Percentiles rank a stretch among this genome's conserved stretches.
phyloP scores from a whole-genome alignment of 2,888 invertebrate species.

The Drosophila cognata region DNA sequence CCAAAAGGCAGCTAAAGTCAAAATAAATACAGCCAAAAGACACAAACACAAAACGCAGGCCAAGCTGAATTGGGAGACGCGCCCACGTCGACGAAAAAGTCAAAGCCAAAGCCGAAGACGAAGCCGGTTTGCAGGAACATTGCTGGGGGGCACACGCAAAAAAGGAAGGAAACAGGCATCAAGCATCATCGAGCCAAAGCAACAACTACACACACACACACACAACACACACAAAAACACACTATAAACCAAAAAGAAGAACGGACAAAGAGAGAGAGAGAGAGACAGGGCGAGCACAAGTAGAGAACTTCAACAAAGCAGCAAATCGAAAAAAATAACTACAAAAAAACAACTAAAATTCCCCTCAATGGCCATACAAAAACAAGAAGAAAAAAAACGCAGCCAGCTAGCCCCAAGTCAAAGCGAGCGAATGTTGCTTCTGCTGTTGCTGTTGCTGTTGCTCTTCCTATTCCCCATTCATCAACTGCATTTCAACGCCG shows the following conservation, averaged over 20 bases:
- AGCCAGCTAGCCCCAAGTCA: slow-evolving; percentile 44
- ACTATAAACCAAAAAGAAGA: slow-evolving; percentile 13
- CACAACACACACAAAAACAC: slow-evolving; percentile 3
- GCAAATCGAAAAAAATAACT: slow-evolving; percentile 48
- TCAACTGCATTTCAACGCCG: slow-evolving; percentile 81
- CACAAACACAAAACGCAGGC: slow-evolving; percentile 36
- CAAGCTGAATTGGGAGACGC: slow-evolving; percentile 35
- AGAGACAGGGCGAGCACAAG: slow-evolving; percentile 22
- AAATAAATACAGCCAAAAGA: slow-evolving; percentile 68
- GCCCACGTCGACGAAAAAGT: slow-evolving; percentile 43
- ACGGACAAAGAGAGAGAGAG: slow-evolving; percentile 1
- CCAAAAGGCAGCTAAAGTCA: slow-evolving; percentile 54
- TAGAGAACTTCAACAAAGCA: slow-evolving; percentile 51
- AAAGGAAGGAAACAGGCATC: slow-evolving; percentile 80
- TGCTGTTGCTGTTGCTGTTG: slow-evolving; percentile 18
- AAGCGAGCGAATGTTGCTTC: slow-evolving; percentile 34
- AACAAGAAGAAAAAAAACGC: slow-evolving; percentile 16
- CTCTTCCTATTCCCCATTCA: slow-evolving; percentile 67
- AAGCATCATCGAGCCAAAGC: slow-evolving; percentile 54
- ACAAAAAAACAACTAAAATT: slow-evolving; percentile 52
- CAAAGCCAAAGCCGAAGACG: slow-evolving; percentile 23
- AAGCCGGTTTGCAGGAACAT: slow-evolving; percentile 78
- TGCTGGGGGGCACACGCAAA: slow-evolving; percentile 62
- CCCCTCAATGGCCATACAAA: slow-evolving; percentile 50
- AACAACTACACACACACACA: slow-evolving; percentile 7